Percentiles rank a stretch among this genome's conserved stretches.
These are phyloP conservation scores for Columba livia DNA, from an alignment of 2,113 vertebrate genomes.

Conservation along the genomic window DNA sequence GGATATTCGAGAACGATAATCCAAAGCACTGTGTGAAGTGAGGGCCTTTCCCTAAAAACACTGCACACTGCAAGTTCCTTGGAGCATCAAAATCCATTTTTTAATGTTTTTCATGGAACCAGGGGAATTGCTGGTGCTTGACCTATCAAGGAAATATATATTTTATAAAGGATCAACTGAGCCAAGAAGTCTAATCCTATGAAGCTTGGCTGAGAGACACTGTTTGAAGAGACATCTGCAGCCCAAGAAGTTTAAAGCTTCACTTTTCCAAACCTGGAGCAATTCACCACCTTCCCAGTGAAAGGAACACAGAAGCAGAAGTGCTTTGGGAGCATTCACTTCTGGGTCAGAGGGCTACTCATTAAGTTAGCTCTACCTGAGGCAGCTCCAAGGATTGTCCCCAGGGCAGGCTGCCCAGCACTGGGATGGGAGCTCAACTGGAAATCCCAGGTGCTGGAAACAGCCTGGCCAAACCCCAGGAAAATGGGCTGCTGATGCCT, in stretches of 20 bases:
- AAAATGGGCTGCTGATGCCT: not conserved
- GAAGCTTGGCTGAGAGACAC: not conserved
- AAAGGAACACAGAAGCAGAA: not conserved
- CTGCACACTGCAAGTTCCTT: not conserved
- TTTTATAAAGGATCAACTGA: not conserved
- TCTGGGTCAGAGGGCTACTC: not conserved
- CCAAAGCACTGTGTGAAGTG: not conserved
- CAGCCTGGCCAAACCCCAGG: not conserved
- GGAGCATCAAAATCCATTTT: not conserved
- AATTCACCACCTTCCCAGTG: not conserved
- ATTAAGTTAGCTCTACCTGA: not conserved
- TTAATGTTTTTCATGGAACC: not conserved
- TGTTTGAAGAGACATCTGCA: not conserved
- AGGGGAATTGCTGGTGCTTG: not conserved
- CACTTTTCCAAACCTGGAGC: not conserved
- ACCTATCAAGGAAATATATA: not conserved
- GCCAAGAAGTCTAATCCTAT: not conserved
- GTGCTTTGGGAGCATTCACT: not conserved
- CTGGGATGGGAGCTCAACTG: not conserved
- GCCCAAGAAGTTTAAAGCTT: not conserved
- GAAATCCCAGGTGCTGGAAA: not conserved
- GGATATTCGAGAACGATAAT: conserved; percentile 28
- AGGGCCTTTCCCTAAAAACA: conserved; percentile 1
- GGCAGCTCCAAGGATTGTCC: not conserved
- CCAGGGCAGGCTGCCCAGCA: accelerated